Base-by-base conservation (phyloP, 2,888 invertebrate species). In the Polylopha cassiicola region DNA sequence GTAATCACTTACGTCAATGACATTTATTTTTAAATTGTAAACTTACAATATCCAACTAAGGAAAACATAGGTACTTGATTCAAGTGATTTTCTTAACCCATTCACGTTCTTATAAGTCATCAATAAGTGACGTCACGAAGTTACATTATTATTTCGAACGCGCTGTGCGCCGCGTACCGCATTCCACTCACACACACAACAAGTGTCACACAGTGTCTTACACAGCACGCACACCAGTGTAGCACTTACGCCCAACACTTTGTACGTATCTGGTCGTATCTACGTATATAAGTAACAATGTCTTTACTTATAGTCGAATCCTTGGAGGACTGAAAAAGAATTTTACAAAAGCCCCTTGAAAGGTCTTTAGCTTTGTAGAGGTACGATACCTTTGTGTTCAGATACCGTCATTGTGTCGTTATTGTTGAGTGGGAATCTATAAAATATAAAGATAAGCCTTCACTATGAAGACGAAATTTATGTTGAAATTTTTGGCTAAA, bases 291-390 rank as follows among this genome's bases (percentile, higher is more conserved):
- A 65, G n/a, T n/a, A n/a, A n/a, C n/a, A n/a, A n/a, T n/a, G n/a
- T n/a, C n/a, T 59, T 58, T 68, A 65, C 60, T 63, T 61, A 63
- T 65, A 58, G 59, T 52, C 47, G 49, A 73, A 76, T 70, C 80
- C 79, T 72, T 51, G 37, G 80, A 78, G 81, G 80, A 74, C 73
- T 74, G 75, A 76, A 79, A 79, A 73, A 62, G 67, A 74, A 72
- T 73, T 78, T 81, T 71, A 75, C 76, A 78, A 78, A 78, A 75
- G 75, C 74, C 66, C 59, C 61, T 69, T 73, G n/a, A n/a, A n/a
- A n/a, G n/a, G n/a, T n/a, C n/a, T n/a, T n/a, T n/a, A n/a, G n/a
- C n/a, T n/a, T n/a, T n/a, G n/a, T n/a, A n/a, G n/a, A n/a, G n/a
- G n/a, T n/a, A n/a, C n/a, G n/a, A n/a, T n/a, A n/a, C n/a, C n/a